Evolutionary conservation across 1,140 invertebrate genomes (phyloP), one percentile per base, ranked within the genome.

Genomic region (Listronotus bonariensis): DNA sequence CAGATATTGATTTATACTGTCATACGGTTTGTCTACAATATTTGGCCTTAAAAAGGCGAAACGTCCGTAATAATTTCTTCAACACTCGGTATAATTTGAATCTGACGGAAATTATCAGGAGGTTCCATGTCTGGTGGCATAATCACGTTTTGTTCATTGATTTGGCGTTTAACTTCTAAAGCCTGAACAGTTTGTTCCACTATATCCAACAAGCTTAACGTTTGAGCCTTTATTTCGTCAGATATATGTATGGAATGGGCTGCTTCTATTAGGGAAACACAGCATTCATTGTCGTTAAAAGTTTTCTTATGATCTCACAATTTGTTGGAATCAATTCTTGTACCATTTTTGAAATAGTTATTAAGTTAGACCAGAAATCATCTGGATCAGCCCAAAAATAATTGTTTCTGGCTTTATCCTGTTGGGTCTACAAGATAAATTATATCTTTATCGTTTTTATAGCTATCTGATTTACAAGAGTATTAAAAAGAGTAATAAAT

Each of bases 1-100:
- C 10, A 95, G 76, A 73, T 95, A 95, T 68, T 92, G 85, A 26
- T 89, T 81, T 0, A 85, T 79, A 73, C 83, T 78, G 7, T 78
- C 68, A 75, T 90, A 92, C 0, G 78, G 77, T 71, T 88, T 89
- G 32, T 83, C 68, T 0, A 84, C 72, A 42, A 86, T 84, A 74
- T 89, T 90, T 10, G 82, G 77, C 85, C 77, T 9, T 89, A 70
- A 76, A 87, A 76, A 49, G 67, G 72, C 65, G 76, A 82, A 86
- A 59, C 65, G 6, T 43, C 8, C 1, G 71, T 31, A 5, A 68
- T 63, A 42, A 83, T 73, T 65, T 82, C 79, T 12, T 71, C 48
- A 9, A 60, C 61, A 51, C 68, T 78, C 1, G 83, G 84, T 36
- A 80, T 72, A 7, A 85, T 65, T 60, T 76, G 77, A 18, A 84